Percentiles rank a stretch among this genome's conserved stretches.
These are phyloP conservation scores for Stictocephala bisonia DNA, from an alignment of 2,888 invertebrate genomes.

Conservation along the genomic window DNA sequence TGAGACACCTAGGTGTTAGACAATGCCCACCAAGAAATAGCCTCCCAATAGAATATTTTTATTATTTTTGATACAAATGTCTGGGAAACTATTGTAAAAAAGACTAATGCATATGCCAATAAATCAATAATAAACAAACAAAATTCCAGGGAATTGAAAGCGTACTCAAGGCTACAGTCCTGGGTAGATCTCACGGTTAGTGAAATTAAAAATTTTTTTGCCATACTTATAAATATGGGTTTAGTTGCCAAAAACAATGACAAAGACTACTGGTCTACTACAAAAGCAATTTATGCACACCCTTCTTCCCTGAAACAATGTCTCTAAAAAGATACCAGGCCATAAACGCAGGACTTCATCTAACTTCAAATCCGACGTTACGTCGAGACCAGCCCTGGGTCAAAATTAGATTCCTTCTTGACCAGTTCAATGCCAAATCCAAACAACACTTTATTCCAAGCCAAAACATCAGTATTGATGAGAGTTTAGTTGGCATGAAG, in stretches of 20 bases:
- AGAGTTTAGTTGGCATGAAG: background rate
- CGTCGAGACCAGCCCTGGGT: background rate
- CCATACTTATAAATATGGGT: background rate
- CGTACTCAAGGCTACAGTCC: too few relatives aligned
- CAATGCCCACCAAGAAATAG: too few relatives aligned
- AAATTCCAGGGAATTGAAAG: too few relatives aligned
- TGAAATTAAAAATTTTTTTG: background rate
- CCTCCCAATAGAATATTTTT: too few relatives aligned
- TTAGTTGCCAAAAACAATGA: background rate
- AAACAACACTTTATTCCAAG: background rate
- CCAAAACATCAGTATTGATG: background rate
- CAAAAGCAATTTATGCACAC: background rate
- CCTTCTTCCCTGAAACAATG: background rate
- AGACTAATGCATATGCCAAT: too few relatives aligned
- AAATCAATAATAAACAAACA: too few relatives aligned
- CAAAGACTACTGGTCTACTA: background rate
- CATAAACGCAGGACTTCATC: background rate
- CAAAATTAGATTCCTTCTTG: background rate
- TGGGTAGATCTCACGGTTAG: background rate
- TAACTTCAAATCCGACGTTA: background rate
- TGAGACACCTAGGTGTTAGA: too few relatives aligned
- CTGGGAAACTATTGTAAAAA: too few relatives aligned
- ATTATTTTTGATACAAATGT: too few relatives aligned
- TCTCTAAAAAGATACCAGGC: background rate
- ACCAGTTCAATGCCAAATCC: background rate